Evolutionary conservation across 2,888 invertebrate genomes (phyloP).

Genomic region (Mimumesa dahlbomi): DNA sequence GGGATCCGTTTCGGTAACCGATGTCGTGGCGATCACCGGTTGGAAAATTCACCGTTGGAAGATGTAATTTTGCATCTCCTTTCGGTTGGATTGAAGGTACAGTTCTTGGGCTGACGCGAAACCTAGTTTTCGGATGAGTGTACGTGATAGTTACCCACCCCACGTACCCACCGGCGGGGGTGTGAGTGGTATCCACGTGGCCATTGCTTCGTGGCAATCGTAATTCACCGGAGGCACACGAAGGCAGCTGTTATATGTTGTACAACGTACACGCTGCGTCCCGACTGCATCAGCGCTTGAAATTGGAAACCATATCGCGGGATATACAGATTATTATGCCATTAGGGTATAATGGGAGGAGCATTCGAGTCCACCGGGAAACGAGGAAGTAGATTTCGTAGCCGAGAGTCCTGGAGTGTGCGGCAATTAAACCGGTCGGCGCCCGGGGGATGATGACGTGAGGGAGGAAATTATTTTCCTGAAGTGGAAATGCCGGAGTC

Average conservation of each 20-base stretch:
- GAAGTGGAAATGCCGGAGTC: conserved; percentile 21
- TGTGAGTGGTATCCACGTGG: conserved; percentile 53
- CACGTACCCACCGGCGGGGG: background rate
- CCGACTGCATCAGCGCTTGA: conserved; percentile 66
- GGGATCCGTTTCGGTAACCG: too few species aligned
- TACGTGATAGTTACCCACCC: conserved; percentile 23
- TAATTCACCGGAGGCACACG: conserved; percentile 52
- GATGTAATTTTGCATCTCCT: conserved; percentile 36
- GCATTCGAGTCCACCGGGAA: conserved; percentile 55
- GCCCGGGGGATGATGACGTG: conserved; percentile 51
- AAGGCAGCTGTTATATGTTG: conserved; percentile 56
- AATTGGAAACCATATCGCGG: conserved; percentile 71
- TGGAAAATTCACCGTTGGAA: conserved; percentile 12
- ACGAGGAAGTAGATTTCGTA: conserved; percentile 60
- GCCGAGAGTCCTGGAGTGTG: conserved; percentile 40
- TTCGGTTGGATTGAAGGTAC: too few species aligned
- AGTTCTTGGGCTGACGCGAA: conserved; percentile 21
- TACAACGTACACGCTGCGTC: conserved; percentile 33
- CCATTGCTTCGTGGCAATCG: conserved; percentile 59
- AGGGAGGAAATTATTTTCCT: conserved; percentile 57
- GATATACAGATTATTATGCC: conserved; percentile 72
- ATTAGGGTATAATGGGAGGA: conserved; percentile 67
- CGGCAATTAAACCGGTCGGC: conserved; percentile 61
- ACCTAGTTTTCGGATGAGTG: conserved; percentile 43
- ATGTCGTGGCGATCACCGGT: too few species aligned